Conservation (phyloP, 2,797 vertebrate genomes). For the Lagodon rhomboides region DNA sequence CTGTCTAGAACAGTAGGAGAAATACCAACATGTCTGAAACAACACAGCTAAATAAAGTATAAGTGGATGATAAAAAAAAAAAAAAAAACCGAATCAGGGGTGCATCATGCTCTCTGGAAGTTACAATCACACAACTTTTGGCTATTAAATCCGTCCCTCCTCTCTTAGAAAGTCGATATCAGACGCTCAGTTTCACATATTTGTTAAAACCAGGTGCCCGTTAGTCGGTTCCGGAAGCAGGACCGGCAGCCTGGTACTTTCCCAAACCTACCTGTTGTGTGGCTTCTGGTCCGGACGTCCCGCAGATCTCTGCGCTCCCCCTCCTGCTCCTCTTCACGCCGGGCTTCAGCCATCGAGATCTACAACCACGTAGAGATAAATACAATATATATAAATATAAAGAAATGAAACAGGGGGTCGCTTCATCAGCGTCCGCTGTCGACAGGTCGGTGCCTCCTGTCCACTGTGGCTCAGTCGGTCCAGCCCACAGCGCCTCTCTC, state of each 20-base stretch:
- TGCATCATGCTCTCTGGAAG: neutral
- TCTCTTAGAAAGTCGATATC: neutral
- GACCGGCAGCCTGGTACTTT: neutral
- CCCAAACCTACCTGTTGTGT: slow-evolving; percentile 83
- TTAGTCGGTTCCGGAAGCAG: neutral
- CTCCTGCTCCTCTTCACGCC: slow-evolving; percentile 87
- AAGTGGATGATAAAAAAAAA: neutral
- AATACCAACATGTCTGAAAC: neutral
- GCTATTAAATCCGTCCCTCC: neutral
- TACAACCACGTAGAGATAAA: neutral
- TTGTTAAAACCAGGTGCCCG: neutral
- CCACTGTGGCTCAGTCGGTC: neutral
- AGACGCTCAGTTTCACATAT: neutral
- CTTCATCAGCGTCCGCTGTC: neutral
- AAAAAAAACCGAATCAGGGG: neutral
- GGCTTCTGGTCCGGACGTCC: slow-evolving; percentile 76
- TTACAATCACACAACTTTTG: no score
- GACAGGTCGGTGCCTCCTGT: neutral
- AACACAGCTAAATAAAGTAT: neutral
- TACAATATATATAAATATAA: neutral
- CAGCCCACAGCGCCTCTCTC: no score
- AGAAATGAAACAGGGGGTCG: neutral
- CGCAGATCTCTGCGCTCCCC: slow-evolving; percentile 85
- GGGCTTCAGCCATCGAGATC: slow-evolving; percentile 90
- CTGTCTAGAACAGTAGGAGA: neutral